Percentiles rank a stretch among this genome's conserved stretches.
phyloP scores from a whole-genome alignment of 2,797 vertebrate species.

The Premnoplex brunnescens region DNA sequence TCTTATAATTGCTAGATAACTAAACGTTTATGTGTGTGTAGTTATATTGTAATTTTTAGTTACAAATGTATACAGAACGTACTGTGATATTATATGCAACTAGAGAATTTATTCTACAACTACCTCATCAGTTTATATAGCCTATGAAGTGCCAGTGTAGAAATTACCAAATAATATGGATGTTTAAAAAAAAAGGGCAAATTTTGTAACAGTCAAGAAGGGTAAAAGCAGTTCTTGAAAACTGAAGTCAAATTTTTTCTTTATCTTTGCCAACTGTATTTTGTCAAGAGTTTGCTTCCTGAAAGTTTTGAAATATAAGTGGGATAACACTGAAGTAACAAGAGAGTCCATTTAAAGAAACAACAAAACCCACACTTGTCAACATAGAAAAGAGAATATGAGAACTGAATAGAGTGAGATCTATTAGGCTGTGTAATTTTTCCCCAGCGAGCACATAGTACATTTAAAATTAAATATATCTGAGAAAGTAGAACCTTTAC shows the following conservation, averaged over 20 bases:
- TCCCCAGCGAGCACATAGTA: not conserved
- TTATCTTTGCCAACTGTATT: not conserved
- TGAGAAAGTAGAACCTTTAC: not conserved
- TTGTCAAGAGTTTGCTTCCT: not conserved
- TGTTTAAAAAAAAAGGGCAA: not conserved
- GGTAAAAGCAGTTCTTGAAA: not conserved
- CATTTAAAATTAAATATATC: not conserved
- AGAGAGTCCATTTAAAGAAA: not conserved
- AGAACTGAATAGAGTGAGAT: not conserved
- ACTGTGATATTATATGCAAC: slow-evolving; percentile 16
- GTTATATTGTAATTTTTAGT: slow-evolving; percentile 60
- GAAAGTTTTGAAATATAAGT: not conserved
- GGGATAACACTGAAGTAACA: not conserved
- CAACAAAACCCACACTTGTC: not conserved
- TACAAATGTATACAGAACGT: slow-evolving; percentile 31
- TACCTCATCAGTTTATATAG: slow-evolving; percentile 21
- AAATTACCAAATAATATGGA: not conserved
- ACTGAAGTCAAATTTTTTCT: not conserved
- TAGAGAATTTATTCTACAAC: slow-evolving; percentile 27
- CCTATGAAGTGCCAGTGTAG: not conserved
- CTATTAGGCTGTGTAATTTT: not conserved
- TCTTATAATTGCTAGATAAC: slow-evolving; percentile 40
- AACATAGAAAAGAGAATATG: not conserved
- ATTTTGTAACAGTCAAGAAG: not conserved
- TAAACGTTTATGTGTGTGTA: slow-evolving; percentile 46